These are phyloP conservation scores for Diphyllodes magnificus DNA, from an alignment of 2,113 vertebrate genomes.

Conservation along the genomic window DNA sequence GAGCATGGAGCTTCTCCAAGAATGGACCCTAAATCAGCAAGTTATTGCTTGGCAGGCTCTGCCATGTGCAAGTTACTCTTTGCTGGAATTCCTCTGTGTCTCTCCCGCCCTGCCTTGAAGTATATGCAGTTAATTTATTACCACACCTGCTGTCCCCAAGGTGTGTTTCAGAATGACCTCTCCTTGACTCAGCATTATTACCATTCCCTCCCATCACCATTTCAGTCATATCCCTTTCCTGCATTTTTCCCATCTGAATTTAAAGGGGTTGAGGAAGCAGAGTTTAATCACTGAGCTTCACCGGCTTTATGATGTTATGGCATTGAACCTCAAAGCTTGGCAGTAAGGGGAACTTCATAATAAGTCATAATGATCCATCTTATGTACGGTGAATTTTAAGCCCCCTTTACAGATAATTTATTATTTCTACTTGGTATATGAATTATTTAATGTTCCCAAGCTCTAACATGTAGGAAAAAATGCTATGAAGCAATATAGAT, in stretches of 20 bases:
- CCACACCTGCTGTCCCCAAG: conserved; percentile 6
- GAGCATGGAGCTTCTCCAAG: background rate
- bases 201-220: background rate
- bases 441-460: background rate
- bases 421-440: background rate
- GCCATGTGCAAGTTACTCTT: background rate
- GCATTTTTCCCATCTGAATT: conserved; percentile 3
- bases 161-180: conserved; percentile 15
- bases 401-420: background rate
- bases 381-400: background rate
- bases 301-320: background rate
- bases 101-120: background rate
- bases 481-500: background rate
- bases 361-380: background rate
- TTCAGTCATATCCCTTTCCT: conserved; percentile 1
- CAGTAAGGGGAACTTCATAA: background rate
- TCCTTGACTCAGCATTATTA: background rate
- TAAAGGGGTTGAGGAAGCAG: background rate
- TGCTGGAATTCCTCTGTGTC: background rate
- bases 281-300: conserved; percentile 9
- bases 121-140: conserved; percentile 9
- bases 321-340: background rate
- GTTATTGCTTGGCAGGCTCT: background rate
- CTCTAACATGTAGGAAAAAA: background rate
- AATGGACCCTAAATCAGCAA: background rate